phyloP scores from a whole-genome alignment of 2,113 vertebrate genomes.

The Monopterus albus region DNA sequence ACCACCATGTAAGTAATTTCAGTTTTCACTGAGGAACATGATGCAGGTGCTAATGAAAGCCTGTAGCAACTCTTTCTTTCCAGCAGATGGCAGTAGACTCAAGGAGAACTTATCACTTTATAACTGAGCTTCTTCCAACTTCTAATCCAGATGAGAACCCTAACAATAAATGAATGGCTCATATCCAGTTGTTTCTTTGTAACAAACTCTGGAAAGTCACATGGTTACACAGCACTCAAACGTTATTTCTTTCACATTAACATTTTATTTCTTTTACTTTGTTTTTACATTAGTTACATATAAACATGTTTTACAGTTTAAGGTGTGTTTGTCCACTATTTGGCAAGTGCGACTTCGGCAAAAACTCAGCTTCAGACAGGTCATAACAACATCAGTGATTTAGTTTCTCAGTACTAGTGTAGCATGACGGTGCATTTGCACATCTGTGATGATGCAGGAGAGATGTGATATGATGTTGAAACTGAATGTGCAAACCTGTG shows the following conservation, averaged over 20 bases:
- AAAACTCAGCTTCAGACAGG: slow-evolving; percentile 22
- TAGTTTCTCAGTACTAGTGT: slow-evolving; percentile 1
- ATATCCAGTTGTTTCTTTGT: not conserved
- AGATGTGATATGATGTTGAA: slow-evolving; percentile 13
- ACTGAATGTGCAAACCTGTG: slow-evolving; percentile 6
- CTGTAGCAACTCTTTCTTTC: not conserved
- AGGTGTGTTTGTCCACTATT: slow-evolving; percentile 21
- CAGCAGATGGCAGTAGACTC: slow-evolving; percentile 58
- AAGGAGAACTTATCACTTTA: not conserved
- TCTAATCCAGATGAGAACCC: no score
- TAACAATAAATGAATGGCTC: not conserved
- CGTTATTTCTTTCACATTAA: slow-evolving; percentile 24
- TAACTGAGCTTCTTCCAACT: not conserved
- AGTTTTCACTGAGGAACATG: not conserved
- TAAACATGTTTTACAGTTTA: slow-evolving; percentile 58
- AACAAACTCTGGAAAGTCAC: not conserved
- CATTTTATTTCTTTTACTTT: slow-evolving; percentile 73
- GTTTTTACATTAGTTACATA: slow-evolving; percentile 69
- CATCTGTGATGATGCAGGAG: slow-evolving; percentile 6
- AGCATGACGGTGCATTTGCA: not conserved
- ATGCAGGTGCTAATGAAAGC: not conserved
- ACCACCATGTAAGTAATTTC: no score
- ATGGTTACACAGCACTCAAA: not conserved
- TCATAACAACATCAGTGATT: slow-evolving; percentile 10
- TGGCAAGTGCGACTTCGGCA: slow-evolving; percentile 52